These are phyloP conservation scores for Notarius quadriscutis DNA, from an alignment of 2,113 vertebrate species.

Conservation along the genomic window DNA sequence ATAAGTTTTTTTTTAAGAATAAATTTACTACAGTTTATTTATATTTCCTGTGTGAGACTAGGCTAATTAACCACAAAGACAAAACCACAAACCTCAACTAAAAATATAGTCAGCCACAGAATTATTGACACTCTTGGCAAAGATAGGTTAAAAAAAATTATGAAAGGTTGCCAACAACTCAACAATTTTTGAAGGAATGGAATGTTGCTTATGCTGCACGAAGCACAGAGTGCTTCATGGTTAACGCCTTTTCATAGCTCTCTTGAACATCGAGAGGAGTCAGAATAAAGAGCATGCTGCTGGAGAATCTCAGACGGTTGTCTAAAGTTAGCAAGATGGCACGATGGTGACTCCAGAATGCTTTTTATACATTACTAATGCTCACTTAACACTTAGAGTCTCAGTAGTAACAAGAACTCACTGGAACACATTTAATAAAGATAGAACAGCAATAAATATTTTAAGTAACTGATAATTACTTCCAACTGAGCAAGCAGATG, in stretches of 20 bases:
- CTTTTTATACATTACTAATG: conserved; percentile 6
- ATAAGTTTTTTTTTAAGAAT: not conserved
- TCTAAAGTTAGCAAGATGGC: conserved; percentile 2
- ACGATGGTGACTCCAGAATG: not conserved
- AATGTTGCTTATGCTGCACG: not conserved
- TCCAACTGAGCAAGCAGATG: not conserved
- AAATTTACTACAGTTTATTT: not conserved
- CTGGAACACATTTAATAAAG: not conserved
- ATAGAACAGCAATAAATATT: not conserved
- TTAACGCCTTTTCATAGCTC: not conserved
- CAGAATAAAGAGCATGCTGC: conserved; percentile 13
- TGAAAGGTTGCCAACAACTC: not conserved
- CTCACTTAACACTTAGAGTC: conserved; percentile 1
- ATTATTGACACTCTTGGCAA: not conserved
- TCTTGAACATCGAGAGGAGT: not conserved
- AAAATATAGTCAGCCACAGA: not conserved
- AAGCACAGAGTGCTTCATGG: not conserved
- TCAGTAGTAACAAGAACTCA: not conserved
- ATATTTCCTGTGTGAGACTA: not conserved
- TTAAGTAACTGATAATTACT: not conserved
- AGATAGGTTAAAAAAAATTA: not conserved
- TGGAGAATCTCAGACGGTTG: not conserved
- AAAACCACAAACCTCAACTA: not conserved
- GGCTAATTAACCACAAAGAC: not conserved
- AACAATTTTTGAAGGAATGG: not conserved